Base-by-base conservation (phyloP, 1,140 invertebrate species). In the Tenebrio molitor region DNA sequence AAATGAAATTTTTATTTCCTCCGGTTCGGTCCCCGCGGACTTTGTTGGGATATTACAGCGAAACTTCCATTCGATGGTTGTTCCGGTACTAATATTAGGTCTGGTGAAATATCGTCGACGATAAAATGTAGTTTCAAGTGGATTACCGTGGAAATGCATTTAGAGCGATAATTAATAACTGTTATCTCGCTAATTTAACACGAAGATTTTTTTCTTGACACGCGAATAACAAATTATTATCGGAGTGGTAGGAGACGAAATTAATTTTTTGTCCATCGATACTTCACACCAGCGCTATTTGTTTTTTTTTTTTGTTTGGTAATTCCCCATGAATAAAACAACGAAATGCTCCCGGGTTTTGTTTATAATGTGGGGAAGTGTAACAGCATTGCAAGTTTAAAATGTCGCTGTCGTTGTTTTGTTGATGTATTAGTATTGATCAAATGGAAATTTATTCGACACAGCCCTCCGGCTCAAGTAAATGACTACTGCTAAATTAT, bases 401-500 rank as follows among this genome's bases (percentile, higher is more conserved):
- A 50, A 50, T 50, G 44, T 50, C 17, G 19, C 14, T 50, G 44
- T 50, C 44, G 44, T 14, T 41, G 36, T 50, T 50, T 50, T 50
- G 44, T 17, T 50, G 29, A 33, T 33, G 29, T 33, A n/a, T 33
- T 33, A 33, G 44, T 50, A 50, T 50, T 50, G 44, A 50, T 50
- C 16, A 50, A 50, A 50, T 50, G 44, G 19, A 50, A 50, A 50
- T 50, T 50, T 50, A 50, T 50, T 50, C 44, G 15, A 50, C 44
- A 50, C 44, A 50, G 19, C 44, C 44, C 44, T 50, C 19, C 15
- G 44, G 44, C 4, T 50, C 12, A 50, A 50, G 44, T 50, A 50
- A 50, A 50, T 50, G 44, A 50, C 10, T 50, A 21, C 44, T 50
- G 44, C 23, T 50, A 14, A 50, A 50, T 50, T 19, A 50, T 50